phyloP scores from a whole-genome alignment of 2,797 vertebrate genomes.

The Trematomus bernacchii region DNA sequence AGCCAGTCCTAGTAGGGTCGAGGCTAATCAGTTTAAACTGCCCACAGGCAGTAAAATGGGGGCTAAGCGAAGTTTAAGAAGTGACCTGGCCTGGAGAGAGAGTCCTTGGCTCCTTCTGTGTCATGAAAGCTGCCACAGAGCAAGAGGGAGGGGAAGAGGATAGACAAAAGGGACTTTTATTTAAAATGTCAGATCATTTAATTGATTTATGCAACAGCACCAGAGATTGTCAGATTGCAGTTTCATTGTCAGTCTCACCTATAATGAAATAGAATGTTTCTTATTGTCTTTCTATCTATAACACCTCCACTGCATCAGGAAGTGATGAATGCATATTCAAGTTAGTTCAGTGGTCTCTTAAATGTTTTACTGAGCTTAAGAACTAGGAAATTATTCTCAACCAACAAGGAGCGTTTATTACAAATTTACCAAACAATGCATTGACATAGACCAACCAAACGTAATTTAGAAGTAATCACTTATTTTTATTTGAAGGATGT shows the following conservation, averaged over 20 bases:
- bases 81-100: conserved; percentile 68
- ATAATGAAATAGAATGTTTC: conserved; percentile 10
- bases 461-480: background rate
- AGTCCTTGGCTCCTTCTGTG: conserved; percentile 45
- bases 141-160: conserved; percentile 14
- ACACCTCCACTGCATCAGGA: background rate
- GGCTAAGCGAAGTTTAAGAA: conserved; percentile 81
- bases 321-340: background rate
- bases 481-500: background rate
- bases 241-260: conserved; percentile 13
- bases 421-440: background rate
- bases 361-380: background rate
- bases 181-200: conserved; percentile 34
- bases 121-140: conserved; percentile 43
- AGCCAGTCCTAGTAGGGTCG: conserved; percentile 70
- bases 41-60: conserved; percentile 70
- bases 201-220: conserved; percentile 18
- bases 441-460: background rate
- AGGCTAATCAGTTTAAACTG: conserved; percentile 86
- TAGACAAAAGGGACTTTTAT: conserved; percentile 34
- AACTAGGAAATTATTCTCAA: background rate
- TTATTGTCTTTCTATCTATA: background rate
- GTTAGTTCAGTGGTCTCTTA: background rate
- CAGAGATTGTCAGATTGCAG: background rate
- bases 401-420: background rate